phyloP scores from a whole-genome alignment of 2,113 vertebrate species.

The Hippolais icterina region DNA sequence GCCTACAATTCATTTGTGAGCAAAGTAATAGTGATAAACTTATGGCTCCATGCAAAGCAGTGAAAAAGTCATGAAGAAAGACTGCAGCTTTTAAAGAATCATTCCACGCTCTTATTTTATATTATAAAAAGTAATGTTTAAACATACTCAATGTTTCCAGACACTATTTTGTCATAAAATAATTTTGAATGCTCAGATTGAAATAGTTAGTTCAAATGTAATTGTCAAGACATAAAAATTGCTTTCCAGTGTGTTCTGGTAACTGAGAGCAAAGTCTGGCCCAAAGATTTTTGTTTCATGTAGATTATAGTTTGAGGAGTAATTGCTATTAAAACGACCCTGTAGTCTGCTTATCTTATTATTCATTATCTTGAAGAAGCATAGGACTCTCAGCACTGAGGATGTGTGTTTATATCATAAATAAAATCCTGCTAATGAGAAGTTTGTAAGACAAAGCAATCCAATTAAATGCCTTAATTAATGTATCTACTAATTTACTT shows the following conservation, averaged over 20 bases:
- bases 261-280: not conserved
- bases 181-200: not conserved
- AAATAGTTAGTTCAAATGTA: not conserved
- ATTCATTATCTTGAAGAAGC: not conserved
- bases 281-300: not conserved
- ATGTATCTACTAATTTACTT: not conserved
- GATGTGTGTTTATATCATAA: not conserved
- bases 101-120: not conserved
- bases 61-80: not conserved
- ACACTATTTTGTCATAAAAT: not conserved
- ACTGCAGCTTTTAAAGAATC: not conserved
- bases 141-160: not conserved
- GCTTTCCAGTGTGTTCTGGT: not conserved
- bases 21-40: not conserved
- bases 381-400: not conserved
- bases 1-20: not conserved
- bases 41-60: not conserved
- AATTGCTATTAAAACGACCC: not conserved
- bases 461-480: not conserved
- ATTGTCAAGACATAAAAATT: not conserved
- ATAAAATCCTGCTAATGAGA: not conserved
- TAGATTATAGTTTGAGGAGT: not conserved
- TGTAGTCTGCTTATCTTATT: not conserved
- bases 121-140: not conserved
- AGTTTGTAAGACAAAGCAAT: not conserved